Evolutionary conservation across 2,888 invertebrate genomes (phyloP), one percentile per base, ranked within the genome.

Genomic region (Nycteola revayana): DNA sequence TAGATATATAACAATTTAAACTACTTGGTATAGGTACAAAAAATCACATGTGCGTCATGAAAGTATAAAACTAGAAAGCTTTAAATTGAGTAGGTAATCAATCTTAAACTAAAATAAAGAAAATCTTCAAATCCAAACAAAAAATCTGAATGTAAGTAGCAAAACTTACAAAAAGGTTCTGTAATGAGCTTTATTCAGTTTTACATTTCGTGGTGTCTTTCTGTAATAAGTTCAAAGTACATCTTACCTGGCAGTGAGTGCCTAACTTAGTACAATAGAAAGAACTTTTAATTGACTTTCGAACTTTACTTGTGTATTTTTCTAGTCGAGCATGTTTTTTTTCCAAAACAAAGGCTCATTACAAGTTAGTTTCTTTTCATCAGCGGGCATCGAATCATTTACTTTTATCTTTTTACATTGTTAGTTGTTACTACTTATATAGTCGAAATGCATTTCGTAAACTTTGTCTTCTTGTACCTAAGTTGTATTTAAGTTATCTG

Each of bases 261-360:
- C 31, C 33, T 25, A 53, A 55, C 48, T 55, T 42, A 2, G 28
- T 39, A 50, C 50, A 58, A 56, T 51, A 46, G 51, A 39, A 53
- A 51, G 43, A 49, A 52, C 36, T 64, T 64, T 64, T 64, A 64
- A 64, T 64, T 64, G 59, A 45, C 25, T 56, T 62, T 56, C 57
- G 47, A 61, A 62, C 54, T 55, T 61, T 37, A 50, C 49, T 36
- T 35, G 34, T 37, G 26, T 42, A 37, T 56, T 53, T 50, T 48
- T 51, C 28, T 32, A 49, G 30, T 38, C 34, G 36, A 36, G 18
- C 34, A 25, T 42, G 36, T 41, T 49, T 40, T 44, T 53, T 41
- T 38, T 50, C 25, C 55, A 43, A 48, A 36, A 35, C 21, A 31
- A 20, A 45, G 31, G 36, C 28, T 40, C 35, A 42, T 48, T 41